phyloP scores from a whole-genome alignment of 2,113 vertebrate species.

The Corvus moneduloides region DNA sequence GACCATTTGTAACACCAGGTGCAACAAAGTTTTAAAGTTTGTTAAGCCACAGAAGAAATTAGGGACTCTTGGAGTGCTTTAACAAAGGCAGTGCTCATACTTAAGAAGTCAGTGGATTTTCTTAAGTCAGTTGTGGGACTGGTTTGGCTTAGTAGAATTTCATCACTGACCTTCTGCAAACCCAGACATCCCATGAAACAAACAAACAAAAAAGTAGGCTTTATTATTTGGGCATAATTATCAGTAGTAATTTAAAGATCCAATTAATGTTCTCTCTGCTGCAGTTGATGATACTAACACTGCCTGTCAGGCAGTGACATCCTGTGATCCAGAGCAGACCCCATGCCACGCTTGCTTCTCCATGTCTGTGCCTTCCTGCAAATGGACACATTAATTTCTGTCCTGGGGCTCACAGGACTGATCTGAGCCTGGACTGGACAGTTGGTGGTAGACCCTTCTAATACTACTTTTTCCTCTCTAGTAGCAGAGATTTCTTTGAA shows the following conservation, averaged over 20 bases:
- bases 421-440: accelerated
- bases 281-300: accelerated
- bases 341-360: background rate
- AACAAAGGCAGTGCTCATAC: background rate
- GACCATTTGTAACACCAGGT: background rate
- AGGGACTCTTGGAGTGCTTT: background rate
- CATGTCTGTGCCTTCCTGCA: background rate
- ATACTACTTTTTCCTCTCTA: background rate
- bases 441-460: background rate
- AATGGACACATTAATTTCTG: accelerated
- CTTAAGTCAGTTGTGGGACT: background rate
- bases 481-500: background rate
- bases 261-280: background rate
- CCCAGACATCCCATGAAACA: background rate
- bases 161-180: background rate
- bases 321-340: background rate
- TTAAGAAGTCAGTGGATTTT: background rate
- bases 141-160: background rate
- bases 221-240: background rate
- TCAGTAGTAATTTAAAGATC: background rate
- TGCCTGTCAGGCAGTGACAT: background rate
- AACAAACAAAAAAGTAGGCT: background rate
- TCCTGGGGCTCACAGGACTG: background rate
- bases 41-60: background rate
- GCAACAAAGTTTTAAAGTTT: background rate